Base-by-base conservation (phyloP, 37 sponge, comb jelly and placozoan species). In the Agelas oroides region DNA sequence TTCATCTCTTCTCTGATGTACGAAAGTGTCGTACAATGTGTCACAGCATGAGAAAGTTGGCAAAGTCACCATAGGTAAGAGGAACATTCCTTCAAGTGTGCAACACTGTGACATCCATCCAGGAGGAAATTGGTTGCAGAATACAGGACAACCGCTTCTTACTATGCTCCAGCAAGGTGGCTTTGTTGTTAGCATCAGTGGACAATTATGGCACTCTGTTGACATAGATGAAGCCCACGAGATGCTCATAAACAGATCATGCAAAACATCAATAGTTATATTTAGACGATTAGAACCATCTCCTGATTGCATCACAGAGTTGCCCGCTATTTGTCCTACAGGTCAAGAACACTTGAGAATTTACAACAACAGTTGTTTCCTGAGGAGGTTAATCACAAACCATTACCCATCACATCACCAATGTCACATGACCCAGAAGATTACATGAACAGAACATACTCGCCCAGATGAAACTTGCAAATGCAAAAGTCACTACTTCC, bases 231-330 rank as follows among this genome's bases (percentile, higher is more conserved):
- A n/a, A 56, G 70, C 20, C 70, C 70, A n/a, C n/a, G n/a, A n/a
- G n/a, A n/a, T n/a, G n/a, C n/a, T n/a, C n/a, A n/a, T n/a, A n/a
- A n/a, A n/a, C 54, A 54, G 37, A 58, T 13, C 5, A 21, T 72
- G 59, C 21, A 82, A 82, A 59, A 71, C 18, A 30, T 69, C 73
- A 6, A 84, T 84, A 24, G 54, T 61, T 36, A 30, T n/a, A n/a
- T n/a, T n/a, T n/a, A n/a, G n/a, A n/a, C n/a, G n/a, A n/a, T n/a
- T n/a, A n/a, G n/a, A 73, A 40, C 84, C 84, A 40, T 21, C 31
- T 52, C 32, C 46, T 13, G 12, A 35, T 21, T 70, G 39, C 14
- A 35, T 23, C 13, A 70, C 14, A 36, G 31, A 40, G 15, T 70
- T 40, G 13, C 70, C 70, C 15, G 70, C 39, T 35, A 40, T 70